Percentiles rank a stretch among this genome's conserved stretches.
phyloP scores from a whole-genome alignment of 1,140 invertebrate species.

The Eumeta japonica region DNA sequence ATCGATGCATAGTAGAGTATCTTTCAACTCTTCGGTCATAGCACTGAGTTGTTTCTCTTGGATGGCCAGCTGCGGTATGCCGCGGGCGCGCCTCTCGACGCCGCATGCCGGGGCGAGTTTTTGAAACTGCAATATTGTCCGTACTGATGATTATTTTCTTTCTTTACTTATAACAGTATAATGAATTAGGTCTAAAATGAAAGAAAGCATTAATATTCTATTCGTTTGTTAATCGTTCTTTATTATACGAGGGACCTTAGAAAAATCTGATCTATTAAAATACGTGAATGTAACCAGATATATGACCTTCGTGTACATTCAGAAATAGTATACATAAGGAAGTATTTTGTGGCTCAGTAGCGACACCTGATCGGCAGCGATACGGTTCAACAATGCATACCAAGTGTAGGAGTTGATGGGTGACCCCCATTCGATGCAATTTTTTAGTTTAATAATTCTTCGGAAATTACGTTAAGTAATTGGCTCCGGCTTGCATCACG shows the following conservation, averaged over 20 bases:
- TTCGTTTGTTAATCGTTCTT: neutral
- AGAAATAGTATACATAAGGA: neutral
- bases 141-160: neutral
- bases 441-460: too few species aligned
- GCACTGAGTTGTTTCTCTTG: slow-evolving; percentile 47
- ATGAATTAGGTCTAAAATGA: neutral
- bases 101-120: slow-evolving; percentile 46
- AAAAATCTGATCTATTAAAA: neutral
- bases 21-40: slow-evolving; percentile 33
- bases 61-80: slow-evolving; percentile 40
- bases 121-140: slow-evolving; percentile 27
- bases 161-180: neutral
- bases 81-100: slow-evolving; percentile 40
- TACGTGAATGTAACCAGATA: neutral
- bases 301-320: neutral
- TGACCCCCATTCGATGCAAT: too few species aligned
- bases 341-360: too few species aligned
- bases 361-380: too few species aligned
- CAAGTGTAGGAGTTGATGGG: too few species aligned
- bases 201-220: neutral
- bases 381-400: too few species aligned
- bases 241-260: too few species aligned
- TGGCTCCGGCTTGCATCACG: too few species aligned
- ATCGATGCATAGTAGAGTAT: slow-evolving; percentile 42
- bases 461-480: too few species aligned